These are phyloP conservation scores for Acrobasis consociella DNA, from an alignment of 2,888 invertebrate species.

Conservation along the genomic window DNA sequence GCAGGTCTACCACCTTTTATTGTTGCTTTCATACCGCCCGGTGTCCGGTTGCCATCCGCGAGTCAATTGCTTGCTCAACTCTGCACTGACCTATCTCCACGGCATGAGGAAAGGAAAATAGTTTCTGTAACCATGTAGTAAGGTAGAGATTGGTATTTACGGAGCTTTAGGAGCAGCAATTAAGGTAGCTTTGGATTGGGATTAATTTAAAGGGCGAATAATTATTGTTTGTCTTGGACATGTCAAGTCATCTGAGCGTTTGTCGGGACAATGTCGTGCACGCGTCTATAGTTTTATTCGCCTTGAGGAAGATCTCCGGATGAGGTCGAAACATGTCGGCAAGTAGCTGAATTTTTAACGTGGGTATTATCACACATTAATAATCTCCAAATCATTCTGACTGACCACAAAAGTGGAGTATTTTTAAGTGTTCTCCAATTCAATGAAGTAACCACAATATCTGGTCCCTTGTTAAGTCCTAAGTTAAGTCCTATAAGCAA, in stretches of 20 bases:
- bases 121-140: background rate
- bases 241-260: background rate
- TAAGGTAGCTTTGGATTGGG: slow-evolving; percentile 16
- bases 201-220: slow-evolving; percentile 12
- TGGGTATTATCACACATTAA: too few species aligned
- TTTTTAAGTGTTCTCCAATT: too few species aligned
- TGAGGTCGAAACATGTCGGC: too few species aligned
- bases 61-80: slow-evolving; percentile 57
- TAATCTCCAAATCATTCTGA: too few species aligned
- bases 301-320: too few species aligned
- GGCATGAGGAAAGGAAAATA: background rate
- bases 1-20: slow-evolving; percentile 80
- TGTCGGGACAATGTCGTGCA: too few species aligned
- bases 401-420: too few species aligned
- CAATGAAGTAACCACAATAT: too few species aligned
- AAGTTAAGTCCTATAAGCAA: too few species aligned
- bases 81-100: slow-evolving; percentile 36
- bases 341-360: too few species aligned
- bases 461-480: too few species aligned
- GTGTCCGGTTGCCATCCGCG: slow-evolving; percentile 79
- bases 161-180: background rate
- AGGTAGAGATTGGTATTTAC: background rate
- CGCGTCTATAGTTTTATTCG: too few species aligned
- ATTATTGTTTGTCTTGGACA: background rate
- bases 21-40: slow-evolving; percentile 75